Percentiles rank a stretch among this genome's conserved stretches.
Evolutionary conservation across 2,797 vertebrate species (phyloP).

Genomic region (Spea hammondii): DNA sequence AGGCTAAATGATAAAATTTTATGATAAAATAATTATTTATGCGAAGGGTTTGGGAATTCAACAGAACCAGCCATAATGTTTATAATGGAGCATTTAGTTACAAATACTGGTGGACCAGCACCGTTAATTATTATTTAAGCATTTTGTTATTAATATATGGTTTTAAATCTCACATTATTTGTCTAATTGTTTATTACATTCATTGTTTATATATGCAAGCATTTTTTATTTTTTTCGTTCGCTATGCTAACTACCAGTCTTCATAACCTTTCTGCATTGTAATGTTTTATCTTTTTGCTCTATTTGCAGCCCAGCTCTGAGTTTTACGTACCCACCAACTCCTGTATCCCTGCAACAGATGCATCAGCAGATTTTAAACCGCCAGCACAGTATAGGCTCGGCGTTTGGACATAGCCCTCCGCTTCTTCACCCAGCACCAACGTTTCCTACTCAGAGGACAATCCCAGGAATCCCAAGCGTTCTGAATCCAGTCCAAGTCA

Average conservation of each 20-base stretch:
- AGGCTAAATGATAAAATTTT: too few species aligned
- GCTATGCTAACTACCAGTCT: background rate
- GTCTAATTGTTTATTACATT: too few species aligned
- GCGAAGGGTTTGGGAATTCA: too few species aligned
- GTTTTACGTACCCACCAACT: slow-evolving; percentile 92
- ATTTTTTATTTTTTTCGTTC: background rate
- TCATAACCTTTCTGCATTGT: background rate
- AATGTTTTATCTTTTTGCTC: slow-evolving; percentile 42
- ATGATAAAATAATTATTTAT: too few species aligned
- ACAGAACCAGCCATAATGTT: too few species aligned
- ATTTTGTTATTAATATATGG: too few species aligned
- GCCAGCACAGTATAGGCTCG: slow-evolving; percentile 87
- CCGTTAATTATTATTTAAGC: too few species aligned
- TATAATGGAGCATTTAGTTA: too few species aligned
- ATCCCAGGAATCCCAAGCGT: slow-evolving; percentile 85
- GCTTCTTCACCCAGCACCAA: slow-evolving; percentile 90
- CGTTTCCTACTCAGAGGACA: slow-evolving; percentile 89
- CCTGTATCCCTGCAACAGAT: slow-evolving; percentile 89
- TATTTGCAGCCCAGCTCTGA: slow-evolving; percentile 80
- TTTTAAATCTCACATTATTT: too few species aligned
- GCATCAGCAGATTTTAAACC: slow-evolving; percentile 92
- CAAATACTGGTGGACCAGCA: too few species aligned
- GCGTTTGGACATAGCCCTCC: slow-evolving; percentile 96
- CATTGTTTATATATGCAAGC: background rate
- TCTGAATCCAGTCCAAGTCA: slow-evolving; percentile 83